Evolutionary conservation across 1,140 invertebrate species (phyloP), one percentile per base, ranked within the genome.

Genomic region (Ditylenchus dipsaci): DNA sequence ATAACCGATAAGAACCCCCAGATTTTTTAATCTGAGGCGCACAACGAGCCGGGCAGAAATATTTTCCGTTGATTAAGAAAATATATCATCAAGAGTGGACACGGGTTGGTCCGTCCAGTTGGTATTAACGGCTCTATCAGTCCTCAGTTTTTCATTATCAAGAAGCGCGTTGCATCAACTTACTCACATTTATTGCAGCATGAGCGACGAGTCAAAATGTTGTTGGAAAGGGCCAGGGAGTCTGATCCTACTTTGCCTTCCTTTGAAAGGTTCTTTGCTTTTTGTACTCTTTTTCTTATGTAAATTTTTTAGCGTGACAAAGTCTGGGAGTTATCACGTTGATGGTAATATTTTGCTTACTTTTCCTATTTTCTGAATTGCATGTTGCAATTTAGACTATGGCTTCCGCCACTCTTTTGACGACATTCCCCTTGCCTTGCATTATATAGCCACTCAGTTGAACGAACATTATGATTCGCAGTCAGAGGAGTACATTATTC

Each of bases 401-500:
- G 87, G 86, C 15, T 87, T 87, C 69, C 82, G 84, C 53, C 85
- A 86, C 71, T 49, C 19, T 29, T 80, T 84, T 61, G 78, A 82
- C 47, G 79, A 83, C 1, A 82, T 84, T 27, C 80, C 82, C 1
- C 72, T 86, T 3, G 78, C 86, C 7, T 72, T 87, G 8, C 87
- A 87, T 71, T 87, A 87, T 75, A 82, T 87, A 63, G 86, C 86
- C 71, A 83, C 85, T 26, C 84, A 87, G 62, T 77, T 87, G n/a
- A 80, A 84, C 43, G 72, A 82, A 19, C 73, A 78, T 47, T 76
- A 78, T 59, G 27, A 73, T 27, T 53, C 67, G 26, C 69, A 78
- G 47, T 73, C 68, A 30, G 66, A 65, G 26, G 70, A 63, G 23
- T 78, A 78, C 29, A 68, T 67, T 17, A 63, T 45, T 26, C 45